Percentiles rank a stretch among this genome's conserved stretches.
These are phyloP conservation scores for Eremophila alpestris DNA, from an alignment of 2,797 vertebrate genomes.

Conservation along the genomic window DNA sequence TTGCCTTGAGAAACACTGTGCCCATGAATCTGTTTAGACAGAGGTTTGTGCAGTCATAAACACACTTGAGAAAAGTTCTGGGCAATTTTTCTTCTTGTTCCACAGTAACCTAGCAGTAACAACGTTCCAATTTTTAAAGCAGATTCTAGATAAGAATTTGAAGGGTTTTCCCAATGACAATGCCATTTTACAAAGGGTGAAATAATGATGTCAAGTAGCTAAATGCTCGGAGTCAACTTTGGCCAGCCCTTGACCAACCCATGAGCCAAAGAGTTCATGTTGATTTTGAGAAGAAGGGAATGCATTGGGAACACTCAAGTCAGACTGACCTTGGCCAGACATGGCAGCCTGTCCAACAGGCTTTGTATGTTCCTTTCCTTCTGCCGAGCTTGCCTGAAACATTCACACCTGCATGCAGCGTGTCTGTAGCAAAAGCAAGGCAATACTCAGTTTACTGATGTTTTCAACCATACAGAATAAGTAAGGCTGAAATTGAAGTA, in stretches of 20 bases:
- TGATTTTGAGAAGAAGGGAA: not conserved
- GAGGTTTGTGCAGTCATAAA: rapidly evolving
- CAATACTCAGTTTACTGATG: not conserved
- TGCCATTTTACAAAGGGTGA: not conserved
- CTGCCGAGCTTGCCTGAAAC: not conserved
- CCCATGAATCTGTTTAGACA: not conserved
- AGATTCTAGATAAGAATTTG: not conserved
- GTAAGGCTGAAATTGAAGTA: not conserved
- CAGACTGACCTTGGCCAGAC: not conserved
- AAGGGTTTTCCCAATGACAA: rapidly evolving
- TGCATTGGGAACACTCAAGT: rapidly evolving
- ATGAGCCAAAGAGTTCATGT: not conserved
- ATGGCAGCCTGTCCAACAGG: not conserved
- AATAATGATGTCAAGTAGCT: not conserved
- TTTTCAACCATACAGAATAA: not conserved
- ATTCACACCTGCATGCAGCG: not conserved
- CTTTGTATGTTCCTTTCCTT: not conserved
- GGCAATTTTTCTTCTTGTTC: not conserved
- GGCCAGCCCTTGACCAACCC: not conserved
- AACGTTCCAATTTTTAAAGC: not conserved
- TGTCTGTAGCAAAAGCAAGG: not conserved
- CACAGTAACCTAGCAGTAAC: not conserved
- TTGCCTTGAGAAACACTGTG: not conserved
- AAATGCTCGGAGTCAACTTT: not conserved
- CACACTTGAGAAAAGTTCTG: not conserved